A percentile compares a stretch with the other conserved stretches of the same genome.
Conservation (phyloP, 1,140 invertebrate species). For the Microplitis mediator region DNA sequence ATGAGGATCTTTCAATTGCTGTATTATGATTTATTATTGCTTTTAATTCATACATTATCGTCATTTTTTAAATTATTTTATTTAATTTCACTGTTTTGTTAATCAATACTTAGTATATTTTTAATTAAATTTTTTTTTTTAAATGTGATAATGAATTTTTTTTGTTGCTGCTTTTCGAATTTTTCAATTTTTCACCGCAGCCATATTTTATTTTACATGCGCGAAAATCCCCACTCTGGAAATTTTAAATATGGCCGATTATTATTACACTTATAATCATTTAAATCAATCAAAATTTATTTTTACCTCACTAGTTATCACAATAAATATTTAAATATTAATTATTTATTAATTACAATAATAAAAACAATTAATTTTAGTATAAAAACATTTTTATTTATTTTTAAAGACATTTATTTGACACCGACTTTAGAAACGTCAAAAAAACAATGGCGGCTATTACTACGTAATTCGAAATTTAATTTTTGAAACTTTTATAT, state of each 20-base stretch:
- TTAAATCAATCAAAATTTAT: too few species aligned
- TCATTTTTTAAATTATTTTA: conserved; percentile 39
- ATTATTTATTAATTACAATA: too few species aligned
- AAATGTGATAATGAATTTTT: background rate
- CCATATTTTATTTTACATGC: conserved; percentile 32
- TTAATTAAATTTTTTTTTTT: background rate
- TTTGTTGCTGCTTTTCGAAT: conserved; percentile 19
- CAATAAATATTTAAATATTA: too few species aligned
- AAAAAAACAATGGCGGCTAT: background rate
- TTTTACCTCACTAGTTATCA: too few species aligned
- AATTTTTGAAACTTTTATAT: background rate
- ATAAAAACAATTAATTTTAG: background rate
- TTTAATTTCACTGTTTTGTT: background rate
- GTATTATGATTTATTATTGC: conserved; percentile 62
- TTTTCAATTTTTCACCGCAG: conserved; percentile 38
- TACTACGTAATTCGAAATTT: conserved; percentile 9
- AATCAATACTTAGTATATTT: conserved; percentile 6
- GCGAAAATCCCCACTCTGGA: background rate
- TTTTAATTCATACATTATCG: conserved; percentile 65
- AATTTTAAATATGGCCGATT: background rate
- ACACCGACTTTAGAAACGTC: background rate
- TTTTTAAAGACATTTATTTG: background rate
- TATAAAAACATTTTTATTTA: background rate
- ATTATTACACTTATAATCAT: too few species aligned
- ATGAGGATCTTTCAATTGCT: conserved; percentile 60